A percentile compares a stretch with the other conserved stretches of the same genome.
phyloP scores from a whole-genome alignment of 2,797 vertebrate species.

The Lepus oiostolus region DNA sequence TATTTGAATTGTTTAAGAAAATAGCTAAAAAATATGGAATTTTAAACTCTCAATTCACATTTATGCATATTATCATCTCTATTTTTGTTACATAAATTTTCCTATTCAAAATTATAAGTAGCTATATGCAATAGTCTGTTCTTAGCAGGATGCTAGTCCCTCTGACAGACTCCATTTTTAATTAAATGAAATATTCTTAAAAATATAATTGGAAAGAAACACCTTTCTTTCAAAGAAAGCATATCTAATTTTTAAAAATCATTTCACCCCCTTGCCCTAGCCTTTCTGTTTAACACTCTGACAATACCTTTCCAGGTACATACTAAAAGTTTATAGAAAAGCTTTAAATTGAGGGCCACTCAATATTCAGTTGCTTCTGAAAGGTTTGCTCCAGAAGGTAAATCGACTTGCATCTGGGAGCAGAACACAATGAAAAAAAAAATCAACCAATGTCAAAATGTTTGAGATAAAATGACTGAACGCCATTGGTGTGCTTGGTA shows the following conservation, averaged over 20 bases:
- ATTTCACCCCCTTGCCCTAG: neutral
- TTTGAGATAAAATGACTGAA: neutral
- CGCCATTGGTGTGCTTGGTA: neutral
- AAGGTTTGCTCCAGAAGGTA: neutral
- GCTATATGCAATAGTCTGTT: neutral
- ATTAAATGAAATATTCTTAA: neutral
- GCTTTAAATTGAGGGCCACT: neutral
- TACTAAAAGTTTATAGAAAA: neutral
- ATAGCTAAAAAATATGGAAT: neutral
- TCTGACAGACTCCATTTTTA: neutral
- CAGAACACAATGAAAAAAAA: neutral
- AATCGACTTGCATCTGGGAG: neutral
- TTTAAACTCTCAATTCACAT: neutral
- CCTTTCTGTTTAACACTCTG: neutral
- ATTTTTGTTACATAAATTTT: neutral
- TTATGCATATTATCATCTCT: neutral
- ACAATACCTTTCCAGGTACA: neutral
- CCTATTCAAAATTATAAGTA: neutral
- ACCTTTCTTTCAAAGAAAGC: neutral
- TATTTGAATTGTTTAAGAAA: neutral
- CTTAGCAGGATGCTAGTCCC: neutral
- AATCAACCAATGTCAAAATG: neutral
- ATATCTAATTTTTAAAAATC: neutral
- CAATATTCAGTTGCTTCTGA: neutral
- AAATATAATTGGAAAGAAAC: neutral